Percentiles rank a stretch among this genome's conserved stretches.
phyloP scores from a whole-genome alignment of 2,888 invertebrate species.

The Ceratothoa steindachneri region DNA sequence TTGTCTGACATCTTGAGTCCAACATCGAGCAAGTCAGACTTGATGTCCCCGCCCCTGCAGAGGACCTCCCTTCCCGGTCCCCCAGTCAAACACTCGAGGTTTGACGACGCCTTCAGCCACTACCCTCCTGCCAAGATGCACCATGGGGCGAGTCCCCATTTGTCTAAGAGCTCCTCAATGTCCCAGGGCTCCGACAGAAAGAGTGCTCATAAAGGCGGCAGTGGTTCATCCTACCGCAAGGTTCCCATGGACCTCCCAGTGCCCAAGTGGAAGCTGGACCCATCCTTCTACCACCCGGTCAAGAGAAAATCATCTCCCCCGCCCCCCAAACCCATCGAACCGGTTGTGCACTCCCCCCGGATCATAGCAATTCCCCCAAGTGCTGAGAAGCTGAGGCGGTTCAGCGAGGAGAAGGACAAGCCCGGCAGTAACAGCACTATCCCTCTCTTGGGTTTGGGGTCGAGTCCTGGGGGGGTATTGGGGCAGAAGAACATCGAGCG shows the following conservation, averaged over 20 bases:
- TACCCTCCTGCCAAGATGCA: conserved; percentile 16
- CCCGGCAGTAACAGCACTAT: no score
- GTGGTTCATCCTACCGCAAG: conserved; percentile 27
- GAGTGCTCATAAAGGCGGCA: neutral
- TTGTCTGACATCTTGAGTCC: conserved; percentile 22
- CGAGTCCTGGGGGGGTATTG: conserved; percentile 13
- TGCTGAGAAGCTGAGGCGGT: conserved; percentile 42
- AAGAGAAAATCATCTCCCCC: conserved; percentile 33
- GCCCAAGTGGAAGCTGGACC: conserved; percentile 43
- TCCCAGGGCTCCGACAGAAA: conserved; percentile 12
- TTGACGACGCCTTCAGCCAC: neutral
- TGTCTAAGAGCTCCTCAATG: conserved; percentile 13
- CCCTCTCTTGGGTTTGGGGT: conserved; percentile 14
- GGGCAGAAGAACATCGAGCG: conserved; percentile 14
- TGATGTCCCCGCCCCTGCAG: conserved; percentile 11
- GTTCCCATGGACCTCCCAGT: conserved; percentile 45
- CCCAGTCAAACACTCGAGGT: neutral
- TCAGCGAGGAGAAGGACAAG: conserved; percentile 40
- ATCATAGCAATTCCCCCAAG: conserved; percentile 43
- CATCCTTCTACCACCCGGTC: conserved; percentile 19
- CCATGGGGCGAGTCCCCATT: conserved; percentile 14
- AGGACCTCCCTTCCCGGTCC: neutral
- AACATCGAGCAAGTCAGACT: conserved; percentile 6
- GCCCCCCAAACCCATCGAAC: conserved; percentile 15
- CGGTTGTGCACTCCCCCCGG: conserved; percentile 23